A percentile compares a stretch with the other conserved stretches of the same genome.
phyloP scores from a whole-genome alignment of 2,797 vertebrate genomes.

The Morelia viridis region DNA sequence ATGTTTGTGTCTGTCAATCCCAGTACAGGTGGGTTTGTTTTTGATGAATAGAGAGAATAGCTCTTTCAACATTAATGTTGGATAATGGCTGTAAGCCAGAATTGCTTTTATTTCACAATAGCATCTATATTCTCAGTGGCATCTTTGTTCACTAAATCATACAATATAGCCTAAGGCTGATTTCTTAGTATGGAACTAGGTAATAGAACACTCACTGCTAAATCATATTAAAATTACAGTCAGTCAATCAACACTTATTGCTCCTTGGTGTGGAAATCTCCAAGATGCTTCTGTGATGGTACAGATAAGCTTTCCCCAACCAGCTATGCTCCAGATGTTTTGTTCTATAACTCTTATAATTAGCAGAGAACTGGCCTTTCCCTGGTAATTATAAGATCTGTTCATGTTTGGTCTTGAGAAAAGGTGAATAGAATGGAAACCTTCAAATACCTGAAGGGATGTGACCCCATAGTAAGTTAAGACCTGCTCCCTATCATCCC shows the following conservation, averaged over 20 bases:
- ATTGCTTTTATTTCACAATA: background rate
- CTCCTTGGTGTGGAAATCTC: background rate
- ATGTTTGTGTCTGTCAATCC: background rate
- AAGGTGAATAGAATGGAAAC: background rate
- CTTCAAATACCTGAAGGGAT: background rate
- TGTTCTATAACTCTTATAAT: too few relatives aligned
- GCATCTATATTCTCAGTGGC: background rate
- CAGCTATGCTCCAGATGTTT: too few relatives aligned
- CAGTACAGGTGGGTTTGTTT: background rate
- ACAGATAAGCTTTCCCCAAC: background rate
- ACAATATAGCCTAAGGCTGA: constrained; percentile 4
- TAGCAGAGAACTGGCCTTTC: too few relatives aligned
- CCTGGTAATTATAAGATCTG: background rate
- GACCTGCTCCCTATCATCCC: background rate
- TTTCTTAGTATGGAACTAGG: background rate
- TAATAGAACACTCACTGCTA: background rate
- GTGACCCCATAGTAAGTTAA: background rate
- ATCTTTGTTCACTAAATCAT: background rate
- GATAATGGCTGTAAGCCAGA: background rate
- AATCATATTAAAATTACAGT: constrained; percentile 14
- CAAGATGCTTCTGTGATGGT: background rate
- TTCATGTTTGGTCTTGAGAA: background rate
- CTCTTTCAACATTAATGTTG: too few relatives aligned
- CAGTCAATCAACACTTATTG: background rate
- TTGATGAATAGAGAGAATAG: background rate